Base-by-base conservation (phyloP, 1,140 invertebrate genomes). In the Drosophila lowei region DNA sequence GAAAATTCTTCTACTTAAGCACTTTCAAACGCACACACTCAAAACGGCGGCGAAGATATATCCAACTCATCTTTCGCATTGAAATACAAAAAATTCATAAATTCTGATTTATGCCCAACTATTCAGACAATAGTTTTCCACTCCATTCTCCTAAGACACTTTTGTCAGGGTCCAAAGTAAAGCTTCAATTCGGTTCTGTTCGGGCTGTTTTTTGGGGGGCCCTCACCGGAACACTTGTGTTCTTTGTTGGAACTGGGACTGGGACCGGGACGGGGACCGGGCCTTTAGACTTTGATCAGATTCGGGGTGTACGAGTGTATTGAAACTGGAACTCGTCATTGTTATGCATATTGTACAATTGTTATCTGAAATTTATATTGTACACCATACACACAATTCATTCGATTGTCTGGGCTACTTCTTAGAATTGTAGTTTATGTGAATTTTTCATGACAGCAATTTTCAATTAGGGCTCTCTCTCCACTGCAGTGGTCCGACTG, bases 261-360 rank as follows among this genome's bases (percentile, higher is more conserved):
- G 25, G 30, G n/a, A 23, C 9, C 1, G 2, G 30, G 8, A 38
- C 8, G 0, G 52, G 15, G 13, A 8, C 28, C 28, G 6, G 25
- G 25, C 8, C 21, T 47, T 34, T 57, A 44, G 70, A 49, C 44
- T 52, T 53, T 52, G 50, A 74, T 65, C 61, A 55, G 72, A 62
- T 47, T 56, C 50, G 60, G 42, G 55, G 61, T 53, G 56, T 53
- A 60, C 67, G 42, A 41, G 61, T 49, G 52, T 56, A 57, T 64
- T 60, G 66, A 68, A 76, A 67, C 66, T 76, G 81, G 77, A 80
- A 81, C 77, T 74, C 68, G 61, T 80, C 77, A 86, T 85, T 85
- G 81, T 85, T 79, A 85, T 85, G 80, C 80, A 85, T 86, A 85
- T 86, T 86, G 81, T 77, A 80, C 81, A 80, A 86, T 84, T 70